phyloP scores from a whole-genome alignment of 2,797 vertebrate species.

The Cyclopterus lumpus region DNA sequence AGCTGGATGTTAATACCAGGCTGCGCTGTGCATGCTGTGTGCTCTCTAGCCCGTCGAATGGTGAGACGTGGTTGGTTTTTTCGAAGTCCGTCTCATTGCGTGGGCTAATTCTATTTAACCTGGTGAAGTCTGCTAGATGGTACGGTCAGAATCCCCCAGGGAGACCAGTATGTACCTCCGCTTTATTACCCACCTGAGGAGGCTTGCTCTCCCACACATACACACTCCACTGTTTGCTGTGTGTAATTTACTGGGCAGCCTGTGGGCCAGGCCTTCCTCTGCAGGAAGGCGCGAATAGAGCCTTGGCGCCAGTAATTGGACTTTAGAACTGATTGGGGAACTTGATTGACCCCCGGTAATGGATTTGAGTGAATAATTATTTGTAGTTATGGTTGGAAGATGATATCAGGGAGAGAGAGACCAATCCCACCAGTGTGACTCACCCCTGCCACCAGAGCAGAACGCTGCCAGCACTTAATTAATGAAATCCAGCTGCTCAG shows the following conservation, averaged over 20 bases:
- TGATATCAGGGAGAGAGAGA: conserved; percentile 80
- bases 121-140: conserved; percentile 64
- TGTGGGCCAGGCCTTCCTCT: conserved; percentile 75
- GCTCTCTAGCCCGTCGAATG: conserved; percentile 59
- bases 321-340: conserved; percentile 83
- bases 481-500: conserved; percentile 87
- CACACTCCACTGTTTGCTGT: conserved; percentile 67
- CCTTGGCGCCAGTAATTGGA: conserved; percentile 83
- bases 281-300: conserved; percentile 72
- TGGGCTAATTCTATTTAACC: conserved; percentile 80
- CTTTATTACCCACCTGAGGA: conserved; percentile 79
- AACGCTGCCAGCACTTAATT: conserved; percentile 82
- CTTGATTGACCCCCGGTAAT: conserved; percentile 85
- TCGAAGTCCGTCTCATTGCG: conserved; percentile 62
- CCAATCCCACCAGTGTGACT: conserved; percentile 81
- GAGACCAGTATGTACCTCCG: conserved; percentile 68
- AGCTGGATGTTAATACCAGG: conserved; percentile 69
- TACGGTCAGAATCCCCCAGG: conserved; percentile 66
- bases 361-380: conserved; percentile 88
- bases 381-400: conserved; percentile 85
- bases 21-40: conserved; percentile 48
- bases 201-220: conserved; percentile 48
- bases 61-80: conserved; percentile 66
- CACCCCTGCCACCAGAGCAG: conserved; percentile 79
- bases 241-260: conserved; percentile 77